Evolutionary conservation across 2,888 invertebrate genomes (phyloP).

Genomic region (Coenonympha arcania): DNA sequence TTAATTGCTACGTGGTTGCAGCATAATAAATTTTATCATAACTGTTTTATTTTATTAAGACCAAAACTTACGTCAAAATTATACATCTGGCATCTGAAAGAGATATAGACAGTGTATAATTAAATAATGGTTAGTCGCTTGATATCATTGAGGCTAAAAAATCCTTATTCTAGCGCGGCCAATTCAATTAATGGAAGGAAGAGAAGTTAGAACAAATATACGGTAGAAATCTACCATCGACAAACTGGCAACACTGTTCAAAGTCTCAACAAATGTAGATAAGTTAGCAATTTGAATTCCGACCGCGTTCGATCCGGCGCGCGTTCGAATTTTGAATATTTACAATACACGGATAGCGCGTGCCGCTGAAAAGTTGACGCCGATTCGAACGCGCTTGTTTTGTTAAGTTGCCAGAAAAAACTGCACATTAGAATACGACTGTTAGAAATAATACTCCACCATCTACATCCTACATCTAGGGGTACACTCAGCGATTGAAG

Average conservation of each 20-base stretch:
- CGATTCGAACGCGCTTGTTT: constrained; percentile 22
- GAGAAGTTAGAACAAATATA: constrained; percentile 3
- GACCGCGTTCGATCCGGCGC: constrained; percentile 39
- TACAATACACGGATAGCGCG: constrained; percentile 43
- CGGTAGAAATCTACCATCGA: constrained; percentile 19
- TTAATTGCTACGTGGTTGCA: too few species aligned
- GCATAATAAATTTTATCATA: too few species aligned
- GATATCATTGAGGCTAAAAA: neutral
- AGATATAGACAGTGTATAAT: too few species aligned
- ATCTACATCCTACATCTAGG: too few species aligned
- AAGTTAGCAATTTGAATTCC: constrained; percentile 63
- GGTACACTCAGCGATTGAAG: too few species aligned
- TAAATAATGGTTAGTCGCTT: neutral
- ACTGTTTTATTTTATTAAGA: neutral
- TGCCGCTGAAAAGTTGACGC: constrained; percentile 34
- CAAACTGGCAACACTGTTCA: constrained; percentile 24
- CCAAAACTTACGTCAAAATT: too few species aligned
- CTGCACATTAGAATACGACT: neutral
- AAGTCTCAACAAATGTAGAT: constrained; percentile 36
- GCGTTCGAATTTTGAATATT: constrained; percentile 48
- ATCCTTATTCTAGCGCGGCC: neutral
- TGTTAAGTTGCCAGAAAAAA: constrained; percentile 21
- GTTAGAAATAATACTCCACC: too few species aligned
- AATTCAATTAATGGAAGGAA: neutral
- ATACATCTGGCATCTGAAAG: too few species aligned